Evolutionary conservation across 64 coral and sea anemone species (phyloP).

Genomic region (Orbicella faveolata): DNA sequence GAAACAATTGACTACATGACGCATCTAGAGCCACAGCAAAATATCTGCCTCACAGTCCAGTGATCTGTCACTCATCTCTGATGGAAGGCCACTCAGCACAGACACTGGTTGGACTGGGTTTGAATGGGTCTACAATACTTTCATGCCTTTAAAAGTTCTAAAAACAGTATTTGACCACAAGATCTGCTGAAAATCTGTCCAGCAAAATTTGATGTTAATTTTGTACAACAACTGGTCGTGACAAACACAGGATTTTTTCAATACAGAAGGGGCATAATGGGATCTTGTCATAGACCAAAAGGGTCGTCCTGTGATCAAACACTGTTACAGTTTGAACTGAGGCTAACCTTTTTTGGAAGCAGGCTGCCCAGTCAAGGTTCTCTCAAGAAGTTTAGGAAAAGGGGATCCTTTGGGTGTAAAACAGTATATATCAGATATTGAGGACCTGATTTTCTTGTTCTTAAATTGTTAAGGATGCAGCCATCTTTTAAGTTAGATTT

Average conservation of each 20-base stretch:
- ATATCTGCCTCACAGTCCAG: too few species aligned
- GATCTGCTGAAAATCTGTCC: slow-evolving; percentile 3
- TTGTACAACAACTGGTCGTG: too few species aligned
- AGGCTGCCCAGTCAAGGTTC: slow-evolving; percentile 53
- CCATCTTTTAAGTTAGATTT: not conserved
- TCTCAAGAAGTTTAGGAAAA: slow-evolving; percentile 52
- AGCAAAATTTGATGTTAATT: not conserved
- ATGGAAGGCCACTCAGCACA: too few species aligned
- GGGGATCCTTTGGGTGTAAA: slow-evolving; percentile 44
- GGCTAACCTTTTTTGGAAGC: slow-evolving; percentile 47
- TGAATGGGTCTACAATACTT: not conserved
- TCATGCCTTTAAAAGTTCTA: not conserved
- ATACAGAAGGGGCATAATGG: too few species aligned
- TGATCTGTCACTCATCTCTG: too few species aligned
- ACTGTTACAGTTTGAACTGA: slow-evolving; percentile 1
- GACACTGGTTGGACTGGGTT: not conserved
- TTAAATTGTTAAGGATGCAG: not conserved
- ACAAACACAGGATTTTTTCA: too few species aligned
- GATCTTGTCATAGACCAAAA: not conserved
- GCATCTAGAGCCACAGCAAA: too few species aligned
- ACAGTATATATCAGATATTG: slow-evolving; percentile 19
- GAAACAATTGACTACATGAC: too few species aligned
- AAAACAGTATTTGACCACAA: slow-evolving; percentile 26
- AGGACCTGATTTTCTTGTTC: not conserved
- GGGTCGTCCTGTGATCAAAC: not conserved